These are phyloP conservation scores for Eumeta japonica DNA, from an alignment of 1,140 invertebrate species.

Conservation along the genomic window DNA sequence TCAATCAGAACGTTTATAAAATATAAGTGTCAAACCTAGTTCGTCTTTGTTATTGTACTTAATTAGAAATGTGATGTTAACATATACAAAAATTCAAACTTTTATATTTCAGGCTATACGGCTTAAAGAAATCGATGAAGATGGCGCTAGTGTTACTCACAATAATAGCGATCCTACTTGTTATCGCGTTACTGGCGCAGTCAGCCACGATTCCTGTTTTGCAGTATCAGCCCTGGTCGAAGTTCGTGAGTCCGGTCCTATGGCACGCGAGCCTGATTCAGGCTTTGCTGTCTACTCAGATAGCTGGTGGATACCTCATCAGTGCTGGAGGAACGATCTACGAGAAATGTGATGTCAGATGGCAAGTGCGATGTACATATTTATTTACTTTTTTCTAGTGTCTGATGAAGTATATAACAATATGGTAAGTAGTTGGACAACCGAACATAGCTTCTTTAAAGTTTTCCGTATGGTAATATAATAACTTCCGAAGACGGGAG, in stretches of 20 bases:
- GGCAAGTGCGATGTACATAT: conserved; percentile 22
- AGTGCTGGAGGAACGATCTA: conserved; percentile 42
- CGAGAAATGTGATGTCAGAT: conserved; percentile 40
- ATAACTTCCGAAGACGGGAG: too few species aligned
- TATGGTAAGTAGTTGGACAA: too few species aligned
- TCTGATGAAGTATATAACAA: too few species aligned
- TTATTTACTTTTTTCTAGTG: too few species aligned
- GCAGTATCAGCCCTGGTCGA: conserved; percentile 26
- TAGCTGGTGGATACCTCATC: conserved; percentile 36
- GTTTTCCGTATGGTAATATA: too few species aligned
- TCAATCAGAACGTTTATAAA: too few species aligned
- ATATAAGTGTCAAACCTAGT: too few species aligned
- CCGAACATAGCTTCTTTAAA: too few species aligned
- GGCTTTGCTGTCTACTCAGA: conserved; percentile 35
- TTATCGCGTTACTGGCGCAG: conserved; percentile 17
- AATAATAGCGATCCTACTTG: conserved; percentile 25
- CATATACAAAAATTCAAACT: too few species aligned
- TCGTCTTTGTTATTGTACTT: too few species aligned
- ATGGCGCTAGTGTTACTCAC: conserved; percentile 23
- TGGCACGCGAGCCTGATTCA: conserved; percentile 44
- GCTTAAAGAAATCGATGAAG: conserved; percentile 36
- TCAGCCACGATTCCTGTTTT: neutral
- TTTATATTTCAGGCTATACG: conserved; percentile 32
- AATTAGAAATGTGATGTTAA: too few species aligned
- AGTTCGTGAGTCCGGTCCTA: conserved; percentile 30